Evolutionary conservation across 2,888 invertebrate species (phyloP), one percentile per base, ranked within the genome.

Genomic region (Drosophila neotestacea): DNA sequence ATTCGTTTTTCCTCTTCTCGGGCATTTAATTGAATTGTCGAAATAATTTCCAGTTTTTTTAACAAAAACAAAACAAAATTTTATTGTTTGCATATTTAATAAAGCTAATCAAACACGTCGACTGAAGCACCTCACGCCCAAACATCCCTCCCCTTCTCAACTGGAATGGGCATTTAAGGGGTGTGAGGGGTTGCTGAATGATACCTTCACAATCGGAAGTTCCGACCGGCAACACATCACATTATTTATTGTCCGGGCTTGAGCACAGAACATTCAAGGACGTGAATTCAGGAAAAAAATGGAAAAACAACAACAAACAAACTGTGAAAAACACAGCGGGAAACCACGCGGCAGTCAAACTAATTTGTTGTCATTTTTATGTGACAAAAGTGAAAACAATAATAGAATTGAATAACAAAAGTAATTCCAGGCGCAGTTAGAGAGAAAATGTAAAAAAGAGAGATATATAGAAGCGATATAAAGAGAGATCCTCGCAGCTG

Each of bases 351-450:
- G 85, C 78, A 85, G 80, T 70, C 85, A 87, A 89, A 89, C 88
- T 89, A 86, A 89, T 86, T 86, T 89, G 89, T 89, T 86, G 88
- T 86, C 85, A 89, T 77, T 89, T 89, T 85, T 76, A 88, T 86
- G 88, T 80, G 84, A 84, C 88, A 88, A 88, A 86, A 88, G 86
- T 75, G 84, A 88, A 84, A 84, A 84, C 84, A 88, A 84, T 81
- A 83, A 80, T 70, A 71, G 81, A 73, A 44, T 44, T 54, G 42
- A 56, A 66, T 56, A 77, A 64, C 47, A 71, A 59, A 36, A 67
- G 58, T 54, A 47, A 50, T 50, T 46, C 50, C 22, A 51, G n/a
- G 32, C 48, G 64, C 28, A 28, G 30, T 5, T 9, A 22, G 11
- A 32, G 4, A 5, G 13, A 27, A 10, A 46, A 38, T 2, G 27